Evolutionary conservation across 2,797 vertebrate species (phyloP).

Genomic region (Mus minutoides): DNA sequence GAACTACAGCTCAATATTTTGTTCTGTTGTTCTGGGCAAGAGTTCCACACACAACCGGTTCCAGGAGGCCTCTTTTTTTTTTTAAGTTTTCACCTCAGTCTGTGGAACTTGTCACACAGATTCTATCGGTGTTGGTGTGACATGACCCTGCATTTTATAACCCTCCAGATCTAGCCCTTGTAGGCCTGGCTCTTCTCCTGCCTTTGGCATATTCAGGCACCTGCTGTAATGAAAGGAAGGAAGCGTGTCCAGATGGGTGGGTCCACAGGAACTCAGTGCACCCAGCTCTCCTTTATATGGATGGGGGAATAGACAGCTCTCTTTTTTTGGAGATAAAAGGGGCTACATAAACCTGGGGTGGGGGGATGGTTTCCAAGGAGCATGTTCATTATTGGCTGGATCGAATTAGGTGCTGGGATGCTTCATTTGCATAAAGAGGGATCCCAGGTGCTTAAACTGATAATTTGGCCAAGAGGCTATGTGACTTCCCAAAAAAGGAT

Average conservation of each 20-base stretch:
- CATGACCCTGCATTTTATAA: neutral
- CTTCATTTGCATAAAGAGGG: neutral
- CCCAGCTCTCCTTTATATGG: neutral
- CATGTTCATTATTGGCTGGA: neutral
- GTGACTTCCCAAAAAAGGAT: neutral
- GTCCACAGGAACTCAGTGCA: neutral
- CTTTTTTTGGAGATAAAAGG: neutral
- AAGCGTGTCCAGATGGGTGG: no score
- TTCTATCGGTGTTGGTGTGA: no score
- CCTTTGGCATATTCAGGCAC: neutral
- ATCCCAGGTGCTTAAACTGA: neutral
- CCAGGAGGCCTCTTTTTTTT: no score
- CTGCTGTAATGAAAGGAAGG: no score
- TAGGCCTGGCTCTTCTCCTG: neutral
- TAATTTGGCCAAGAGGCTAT: neutral
- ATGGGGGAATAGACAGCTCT: neutral
- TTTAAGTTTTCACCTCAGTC: no score
- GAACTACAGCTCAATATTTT: no score
- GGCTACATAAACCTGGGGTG: neutral
- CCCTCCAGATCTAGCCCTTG: neutral
- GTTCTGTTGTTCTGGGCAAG: no score
- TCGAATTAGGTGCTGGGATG: neutral
- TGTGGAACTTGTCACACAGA: no score
- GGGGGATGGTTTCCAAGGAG: neutral
- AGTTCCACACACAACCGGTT: no score